Evolutionary conservation across 2,113 vertebrate genomes (phyloP).

Genomic region (Arenaria interpres): DNA sequence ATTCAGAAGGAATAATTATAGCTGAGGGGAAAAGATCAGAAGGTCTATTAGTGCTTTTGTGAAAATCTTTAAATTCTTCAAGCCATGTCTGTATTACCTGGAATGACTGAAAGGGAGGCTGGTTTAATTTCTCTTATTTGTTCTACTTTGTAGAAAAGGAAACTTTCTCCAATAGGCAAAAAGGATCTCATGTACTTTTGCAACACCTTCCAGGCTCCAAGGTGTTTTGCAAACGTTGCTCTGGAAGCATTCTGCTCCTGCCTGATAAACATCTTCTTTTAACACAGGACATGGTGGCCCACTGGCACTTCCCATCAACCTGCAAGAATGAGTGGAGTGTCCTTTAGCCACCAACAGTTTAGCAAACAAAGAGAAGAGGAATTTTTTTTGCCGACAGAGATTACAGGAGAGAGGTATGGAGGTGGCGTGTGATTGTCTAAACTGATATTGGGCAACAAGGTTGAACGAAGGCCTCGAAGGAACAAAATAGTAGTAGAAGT

Average conservation of each 20-base stretch:
- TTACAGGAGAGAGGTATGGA: neutral
- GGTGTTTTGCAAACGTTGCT: neutral
- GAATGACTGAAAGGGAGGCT: conserved; percentile 6
- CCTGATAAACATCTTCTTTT: neutral
- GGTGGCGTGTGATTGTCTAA: neutral
- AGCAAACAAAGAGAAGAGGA: neutral
- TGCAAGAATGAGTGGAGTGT: neutral
- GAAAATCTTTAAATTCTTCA: neutral
- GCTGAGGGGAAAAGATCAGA: neutral
- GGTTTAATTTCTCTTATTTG: neutral
- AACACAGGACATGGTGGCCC: neutral
- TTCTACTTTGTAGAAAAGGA: neutral
- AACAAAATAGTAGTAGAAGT: neutral
- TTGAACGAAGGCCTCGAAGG: neutral
- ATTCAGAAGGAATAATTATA: conserved; percentile 20
- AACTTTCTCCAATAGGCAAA: neutral
- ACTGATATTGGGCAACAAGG: neutral
- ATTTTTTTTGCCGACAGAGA: neutral
- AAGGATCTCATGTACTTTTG: neutral
- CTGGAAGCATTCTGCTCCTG: neutral
- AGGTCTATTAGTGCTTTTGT: neutral
- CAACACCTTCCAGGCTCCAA: neutral
- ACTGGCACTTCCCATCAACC: neutral
- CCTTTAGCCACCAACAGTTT: neutral
- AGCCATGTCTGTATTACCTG: neutral